Percentiles rank a stretch among this genome's conserved stretches.
Evolutionary conservation across 2,113 vertebrate species (phyloP).

Genomic region (Platichthys stellatus): DNA sequence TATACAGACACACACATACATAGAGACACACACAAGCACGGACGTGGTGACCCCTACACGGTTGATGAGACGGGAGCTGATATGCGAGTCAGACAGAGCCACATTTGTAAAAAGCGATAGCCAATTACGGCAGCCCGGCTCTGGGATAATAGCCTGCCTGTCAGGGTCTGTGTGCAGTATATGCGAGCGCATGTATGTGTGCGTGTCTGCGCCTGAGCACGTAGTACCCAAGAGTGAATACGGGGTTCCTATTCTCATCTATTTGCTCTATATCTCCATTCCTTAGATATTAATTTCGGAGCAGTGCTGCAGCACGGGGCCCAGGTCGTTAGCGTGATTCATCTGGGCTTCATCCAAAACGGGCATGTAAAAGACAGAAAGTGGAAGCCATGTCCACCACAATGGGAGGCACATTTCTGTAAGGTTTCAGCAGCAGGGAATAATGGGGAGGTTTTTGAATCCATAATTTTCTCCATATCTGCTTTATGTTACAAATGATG

Average conservation of each 20-base stretch:
- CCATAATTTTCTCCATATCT: slow-evolving; percentile 32
- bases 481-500: slow-evolving; percentile 35
- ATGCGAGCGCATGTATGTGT: slow-evolving; percentile 54
- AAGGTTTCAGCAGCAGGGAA: slow-evolving; percentile 52
- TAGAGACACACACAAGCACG: slow-evolving; percentile 46
- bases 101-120: slow-evolving; percentile 87
- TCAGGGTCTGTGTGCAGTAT: slow-evolving; percentile 73
- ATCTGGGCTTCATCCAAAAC: slow-evolving; percentile 74
- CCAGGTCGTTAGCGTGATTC: slow-evolving; percentile 81
- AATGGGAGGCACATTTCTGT: slow-evolving; percentile 44
- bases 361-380: slow-evolving; percentile 51
- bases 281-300: slow-evolving; percentile 87
- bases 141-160: slow-evolving; percentile 87
- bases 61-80: slow-evolving; percentile 79
- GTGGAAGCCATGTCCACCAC: slow-evolving; percentile 40
- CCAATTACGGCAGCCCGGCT: slow-evolving; percentile 86
- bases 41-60: slow-evolving; percentile 77
- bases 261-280: slow-evolving; percentile 88
- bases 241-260: slow-evolving; percentile 85
- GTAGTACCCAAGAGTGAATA: slow-evolving; percentile 76
- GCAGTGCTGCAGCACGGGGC: slow-evolving; percentile 73
- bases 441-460: slow-evolving; percentile 50
- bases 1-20: slow-evolving; percentile 32
- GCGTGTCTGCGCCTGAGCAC: slow-evolving; percentile 65
- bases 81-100: slow-evolving; percentile 82